Conservation (phyloP, 2,113 vertebrate species). For the Stigmatopora nigra region DNA sequence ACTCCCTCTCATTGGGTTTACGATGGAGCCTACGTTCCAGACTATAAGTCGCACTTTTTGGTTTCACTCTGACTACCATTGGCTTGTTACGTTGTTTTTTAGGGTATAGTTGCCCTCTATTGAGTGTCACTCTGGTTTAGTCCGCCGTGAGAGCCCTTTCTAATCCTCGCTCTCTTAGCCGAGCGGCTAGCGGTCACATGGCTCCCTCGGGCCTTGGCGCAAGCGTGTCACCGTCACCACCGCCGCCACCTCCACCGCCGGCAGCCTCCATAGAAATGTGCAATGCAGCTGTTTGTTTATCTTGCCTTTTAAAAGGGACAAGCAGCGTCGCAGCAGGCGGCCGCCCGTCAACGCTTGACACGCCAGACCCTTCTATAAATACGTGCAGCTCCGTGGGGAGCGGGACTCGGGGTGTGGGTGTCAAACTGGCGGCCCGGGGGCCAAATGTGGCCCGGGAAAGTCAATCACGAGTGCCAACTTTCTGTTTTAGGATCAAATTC, state of each 20-base stretch:
- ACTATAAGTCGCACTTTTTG: too few relatives aligned
- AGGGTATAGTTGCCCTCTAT: neutral
- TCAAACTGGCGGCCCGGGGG: too few relatives aligned
- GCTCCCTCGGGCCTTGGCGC: slow-evolving; percentile 51
- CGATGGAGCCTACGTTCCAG: slow-evolving; percentile 7
- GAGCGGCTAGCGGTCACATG: slow-evolving; percentile 51
- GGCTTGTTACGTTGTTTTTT: too few relatives aligned
- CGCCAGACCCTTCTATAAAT: slow-evolving; percentile 59
- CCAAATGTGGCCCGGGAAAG: too few relatives aligned
- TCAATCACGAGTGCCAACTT: too few relatives aligned
- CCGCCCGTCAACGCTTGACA: slow-evolving; percentile 45
- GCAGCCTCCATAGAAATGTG: slow-evolving; percentile 41
- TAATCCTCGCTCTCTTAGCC: slow-evolving; percentile 50
- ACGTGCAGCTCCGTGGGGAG: slow-evolving; percentile 7
- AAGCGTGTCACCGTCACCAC: slow-evolving; percentile 30
- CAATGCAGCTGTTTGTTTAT: slow-evolving; percentile 60
- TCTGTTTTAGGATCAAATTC: too few relatives aligned
- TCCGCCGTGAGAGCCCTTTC: neutral
- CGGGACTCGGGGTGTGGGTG: too few relatives aligned
- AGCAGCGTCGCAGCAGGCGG: slow-evolving; percentile 49
- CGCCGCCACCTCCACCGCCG: slow-evolving; percentile 18
- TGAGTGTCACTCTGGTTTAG: slow-evolving; percentile 3
- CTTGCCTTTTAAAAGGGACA: slow-evolving; percentile 64
- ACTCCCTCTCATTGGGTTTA: slow-evolving; percentile 30
- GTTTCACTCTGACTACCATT: too few relatives aligned